Evolutionary conservation across 2,113 vertebrate species (phyloP), one percentile per base, ranked within the genome.

Genomic region (Notarius lentiginosus): DNA sequence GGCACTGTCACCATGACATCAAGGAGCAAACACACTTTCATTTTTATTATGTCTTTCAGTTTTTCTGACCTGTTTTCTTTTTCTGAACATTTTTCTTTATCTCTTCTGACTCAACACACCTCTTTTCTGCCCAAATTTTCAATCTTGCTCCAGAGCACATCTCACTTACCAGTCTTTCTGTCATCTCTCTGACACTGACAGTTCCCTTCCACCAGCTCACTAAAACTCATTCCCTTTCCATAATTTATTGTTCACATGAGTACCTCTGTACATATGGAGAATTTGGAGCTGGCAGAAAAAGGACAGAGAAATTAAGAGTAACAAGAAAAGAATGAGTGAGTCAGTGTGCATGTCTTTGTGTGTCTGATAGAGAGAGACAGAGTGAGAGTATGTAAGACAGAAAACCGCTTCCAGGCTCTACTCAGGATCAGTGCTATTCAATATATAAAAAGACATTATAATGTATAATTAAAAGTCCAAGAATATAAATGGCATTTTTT

Each of bases 371-470:
- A 84, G 51, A 87, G 51, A 61, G 8, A 66, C 51, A 84, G 30
- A 73, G 72, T 22, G 24, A 80, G 41, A 20, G 34, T 41, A 6
- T 53, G 30, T 27, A 76, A 82, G 55, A 65, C 17, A 85, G 83
- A 88, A 89, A 84, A 72, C 79, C 80, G 85, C 82, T 86, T 88
- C 76, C 68, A 84, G 85, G 86, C 89, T 83, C 79, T 61, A 79
- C 87, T 85, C 88, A 86, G 86, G 84, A 86, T 91, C 85, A 91
- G 89, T 61, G 85, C 84, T 90, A 83, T 88, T 86, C 89, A 89
- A 87, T 91, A 92, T 88, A 89, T 91, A 91, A 92, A 91, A 84
- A 90, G 76, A 89, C 20, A 79, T 66, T 84, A 86, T 88, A 24
- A 84, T 87, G 2, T 61, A 79, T 86, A 81, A 41, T 88, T 86